Evolutionary conservation across 2,113 vertebrate genomes (phyloP).

Genomic region (Labeo catla): DNA sequence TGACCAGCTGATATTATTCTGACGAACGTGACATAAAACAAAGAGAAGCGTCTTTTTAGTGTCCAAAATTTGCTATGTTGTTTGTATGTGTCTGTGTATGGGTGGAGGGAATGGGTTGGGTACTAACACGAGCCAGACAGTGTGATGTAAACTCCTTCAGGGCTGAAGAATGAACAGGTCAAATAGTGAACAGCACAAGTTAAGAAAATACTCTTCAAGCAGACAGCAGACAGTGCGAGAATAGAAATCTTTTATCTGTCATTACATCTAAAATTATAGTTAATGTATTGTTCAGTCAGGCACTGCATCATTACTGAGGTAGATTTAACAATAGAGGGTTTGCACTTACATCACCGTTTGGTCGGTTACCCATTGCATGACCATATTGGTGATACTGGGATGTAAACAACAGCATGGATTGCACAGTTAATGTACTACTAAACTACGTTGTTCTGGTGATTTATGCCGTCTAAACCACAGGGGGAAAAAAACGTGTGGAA

Average conservation of each 20-base stretch:
- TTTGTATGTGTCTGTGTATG: neutral
- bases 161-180: neutral
- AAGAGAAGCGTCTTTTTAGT: neutral
- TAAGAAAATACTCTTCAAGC: neutral
- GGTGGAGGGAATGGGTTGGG: neutral
- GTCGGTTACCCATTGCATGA: too few species aligned
- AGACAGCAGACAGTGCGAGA: neutral
- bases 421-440: too few species aligned
- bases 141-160: neutral
- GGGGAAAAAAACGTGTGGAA: too few species aligned
- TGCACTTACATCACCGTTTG: too few species aligned
- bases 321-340: neutral
- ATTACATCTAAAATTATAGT: neutral
- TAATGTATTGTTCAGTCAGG: neutral
- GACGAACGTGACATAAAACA: neutral
- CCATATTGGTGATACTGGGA: too few species aligned
- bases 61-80: neutral
- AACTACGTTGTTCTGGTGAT: too few species aligned
- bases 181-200: neutral
- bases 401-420: too few species aligned
- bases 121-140: neutral
- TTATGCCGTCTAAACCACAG: too few species aligned
- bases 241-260: neutral
- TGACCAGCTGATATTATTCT: neutral
- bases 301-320: neutral